Conservation (phyloP, 2,888 invertebrate genomes). For the Chymomyza fuscimana region DNA sequence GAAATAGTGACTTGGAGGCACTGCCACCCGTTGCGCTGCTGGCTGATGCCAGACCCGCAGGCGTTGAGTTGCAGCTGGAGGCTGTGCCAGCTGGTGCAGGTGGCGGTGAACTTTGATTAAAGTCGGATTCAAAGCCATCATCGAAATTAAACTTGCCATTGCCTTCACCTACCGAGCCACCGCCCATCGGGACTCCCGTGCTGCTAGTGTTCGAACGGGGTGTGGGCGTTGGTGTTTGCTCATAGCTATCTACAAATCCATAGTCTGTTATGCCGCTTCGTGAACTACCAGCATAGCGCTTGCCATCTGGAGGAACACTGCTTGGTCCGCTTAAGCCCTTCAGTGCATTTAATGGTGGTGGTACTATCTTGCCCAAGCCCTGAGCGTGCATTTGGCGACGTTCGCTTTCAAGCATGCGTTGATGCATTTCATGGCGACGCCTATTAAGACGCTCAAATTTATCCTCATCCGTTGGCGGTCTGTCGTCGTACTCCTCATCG, state of each 20-base stretch:
- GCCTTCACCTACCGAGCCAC: slow-evolving; percentile 52
- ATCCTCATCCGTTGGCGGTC: slow-evolving; percentile 78
- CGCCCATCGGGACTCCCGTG: slow-evolving; percentile 61
- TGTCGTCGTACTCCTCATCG: slow-evolving; percentile 68
- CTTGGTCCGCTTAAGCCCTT: slow-evolving; percentile 34
- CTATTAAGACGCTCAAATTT: slow-evolving; percentile 79
- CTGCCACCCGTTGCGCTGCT: slow-evolving; percentile 54
- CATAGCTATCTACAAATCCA: slow-evolving; percentile 76
- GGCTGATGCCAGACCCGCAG: slow-evolving; percentile 60
- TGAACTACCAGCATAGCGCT: slow-evolving; percentile 47
- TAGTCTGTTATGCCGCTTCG: slow-evolving; percentile 62
- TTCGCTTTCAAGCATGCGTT: slow-evolving; percentile 78
- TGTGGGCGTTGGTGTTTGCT: slow-evolving; percentile 72
- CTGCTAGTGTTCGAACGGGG: slow-evolving; percentile 75
- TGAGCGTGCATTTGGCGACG: slow-evolving; percentile 70
- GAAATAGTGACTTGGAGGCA: slow-evolving; percentile 79
- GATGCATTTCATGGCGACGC: slow-evolving; percentile 79
- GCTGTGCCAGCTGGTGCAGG: slow-evolving; percentile 71
- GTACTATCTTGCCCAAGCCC: slow-evolving; percentile 54
- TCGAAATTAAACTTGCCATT: slow-evolving; percentile 78
- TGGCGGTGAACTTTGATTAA: slow-evolving; percentile 77
- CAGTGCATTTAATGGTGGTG: slow-evolving; percentile 31
- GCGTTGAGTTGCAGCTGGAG: slow-evolving; percentile 76
- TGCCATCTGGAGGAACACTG: slow-evolving; percentile 22
- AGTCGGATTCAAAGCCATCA: slow-evolving; percentile 80